Evolutionary conservation across 35 echinoderm and acorn worm genomes (phyloP).

Genomic region (Lytechinus variegatus): DNA sequence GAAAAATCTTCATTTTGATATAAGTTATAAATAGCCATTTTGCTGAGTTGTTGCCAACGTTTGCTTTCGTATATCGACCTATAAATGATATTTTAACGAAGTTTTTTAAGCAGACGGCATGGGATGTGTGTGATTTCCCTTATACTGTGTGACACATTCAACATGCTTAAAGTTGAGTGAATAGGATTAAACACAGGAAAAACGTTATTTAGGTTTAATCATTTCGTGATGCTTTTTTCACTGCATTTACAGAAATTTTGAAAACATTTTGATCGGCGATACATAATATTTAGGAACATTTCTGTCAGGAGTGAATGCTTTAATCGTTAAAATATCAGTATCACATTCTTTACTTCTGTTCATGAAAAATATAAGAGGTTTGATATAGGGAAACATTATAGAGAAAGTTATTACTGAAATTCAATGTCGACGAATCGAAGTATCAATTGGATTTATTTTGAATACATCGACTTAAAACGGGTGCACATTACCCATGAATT

Average conservation of each 20-base stretch:
- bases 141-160: not conserved
- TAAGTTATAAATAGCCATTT: not conserved
- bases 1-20: not conserved
- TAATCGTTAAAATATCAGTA: no score
- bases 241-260: not conserved
- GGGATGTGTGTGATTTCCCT: not conserved
- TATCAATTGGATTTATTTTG: no score
- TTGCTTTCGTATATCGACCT: not conserved
- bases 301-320: no score
- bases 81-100: not conserved
- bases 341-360: no score
- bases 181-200: not conserved
- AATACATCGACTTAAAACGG: no score
- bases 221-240: not conserved
- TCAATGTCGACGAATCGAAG: no score
- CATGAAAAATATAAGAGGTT: no score
- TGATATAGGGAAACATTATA: no score
- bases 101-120: not conserved
- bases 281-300: no score
- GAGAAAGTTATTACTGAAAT: no score
- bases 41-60: constrained; percentile 16
- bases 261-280: not conserved
- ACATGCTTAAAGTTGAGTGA: not conserved
- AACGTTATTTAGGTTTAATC: not conserved
- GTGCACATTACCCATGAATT: no score